These are phyloP conservation scores for Camponotus pennsylvanicus DNA, from an alignment of 1,140 invertebrate species.

Conservation along the genomic window DNA sequence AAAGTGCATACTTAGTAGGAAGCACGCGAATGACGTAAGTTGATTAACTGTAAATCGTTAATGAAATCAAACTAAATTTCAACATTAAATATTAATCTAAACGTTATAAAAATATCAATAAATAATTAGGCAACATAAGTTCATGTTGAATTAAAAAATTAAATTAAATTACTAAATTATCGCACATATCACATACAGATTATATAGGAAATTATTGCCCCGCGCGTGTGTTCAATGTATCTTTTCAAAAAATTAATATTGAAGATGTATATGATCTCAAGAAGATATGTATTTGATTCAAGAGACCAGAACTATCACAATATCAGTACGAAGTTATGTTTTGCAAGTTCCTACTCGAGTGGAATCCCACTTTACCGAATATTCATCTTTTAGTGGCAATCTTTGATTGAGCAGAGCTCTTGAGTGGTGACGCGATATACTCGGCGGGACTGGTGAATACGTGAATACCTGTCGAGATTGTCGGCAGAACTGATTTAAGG, in stretches of 20 bases:
- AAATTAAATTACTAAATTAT: slow-evolving; percentile 9
- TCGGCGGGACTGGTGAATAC: slow-evolving; percentile 19
- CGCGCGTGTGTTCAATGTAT: neutral
- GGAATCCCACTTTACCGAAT: slow-evolving; percentile 4
- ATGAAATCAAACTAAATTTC: neutral
- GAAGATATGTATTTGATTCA: neutral
- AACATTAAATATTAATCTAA: neutral
- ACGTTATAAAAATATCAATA: neutral
- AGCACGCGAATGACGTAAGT: neutral
- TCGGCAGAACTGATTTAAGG: slow-evolving; percentile 60
- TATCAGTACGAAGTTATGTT: neutral
- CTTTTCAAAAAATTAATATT: neutral
- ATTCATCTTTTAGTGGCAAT: slow-evolving; percentile 28
- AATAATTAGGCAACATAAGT: neutral
- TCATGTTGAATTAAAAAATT: neutral
- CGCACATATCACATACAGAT: no score
- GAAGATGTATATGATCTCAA: no score
- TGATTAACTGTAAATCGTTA: slow-evolving; percentile 17
- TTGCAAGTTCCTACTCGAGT: neutral
- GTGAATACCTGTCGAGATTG: slow-evolving; percentile 57
- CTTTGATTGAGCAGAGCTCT: slow-evolving; percentile 23
- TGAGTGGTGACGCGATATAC: slow-evolving; percentile 49
- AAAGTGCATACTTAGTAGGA: neutral
- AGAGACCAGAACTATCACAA: no score
- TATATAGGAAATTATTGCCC: neutral